Percentiles rank a stretch among this genome's conserved stretches.
Conservation (phyloP, 2,113 vertebrate genomes). For the Lepisosteus oculatus region DNA sequence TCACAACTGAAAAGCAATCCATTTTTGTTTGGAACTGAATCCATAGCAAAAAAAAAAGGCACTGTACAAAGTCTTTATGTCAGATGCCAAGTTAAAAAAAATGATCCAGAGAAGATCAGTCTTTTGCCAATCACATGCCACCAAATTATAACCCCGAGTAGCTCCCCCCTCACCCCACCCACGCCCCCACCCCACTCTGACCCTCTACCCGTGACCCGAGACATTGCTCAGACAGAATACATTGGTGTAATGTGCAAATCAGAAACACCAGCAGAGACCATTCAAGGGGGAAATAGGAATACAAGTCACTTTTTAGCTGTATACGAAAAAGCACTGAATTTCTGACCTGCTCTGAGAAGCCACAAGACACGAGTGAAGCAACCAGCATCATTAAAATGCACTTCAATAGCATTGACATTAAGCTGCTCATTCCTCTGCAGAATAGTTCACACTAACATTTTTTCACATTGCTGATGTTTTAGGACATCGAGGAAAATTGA, state of each 20-base stretch:
- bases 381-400: slow-evolving; percentile 56
- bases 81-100: background rate
- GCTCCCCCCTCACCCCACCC: background rate
- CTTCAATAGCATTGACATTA: slow-evolving; percentile 46
- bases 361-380: slow-evolving; percentile 62
- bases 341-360: slow-evolving; percentile 70
- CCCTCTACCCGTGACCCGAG: slow-evolving; percentile 62
- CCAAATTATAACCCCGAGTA: slow-evolving; percentile 47
- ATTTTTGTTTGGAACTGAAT: too few species aligned
- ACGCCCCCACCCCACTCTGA: slow-evolving; percentile 15
- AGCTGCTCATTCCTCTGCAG: slow-evolving; percentile 38
- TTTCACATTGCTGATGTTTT: slow-evolving; percentile 56
- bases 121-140: slow-evolving; percentile 79
- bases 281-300: slow-evolving; percentile 76
- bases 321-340: slow-evolving; percentile 72
- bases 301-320: slow-evolving; percentile 74
- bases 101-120: background rate
- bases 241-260: slow-evolving; percentile 78
- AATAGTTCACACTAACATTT: slow-evolving; percentile 48
- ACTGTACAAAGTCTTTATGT: background rate
- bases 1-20: background rate
- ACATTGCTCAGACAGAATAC: slow-evolving; percentile 68
- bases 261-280: slow-evolving; percentile 75
- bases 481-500: slow-evolving; percentile 58
- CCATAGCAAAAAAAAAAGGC: background rate